These are phyloP conservation scores for Syrrhaptes paradoxus DNA, from an alignment of 2,113 vertebrate species.

Conservation along the genomic window DNA sequence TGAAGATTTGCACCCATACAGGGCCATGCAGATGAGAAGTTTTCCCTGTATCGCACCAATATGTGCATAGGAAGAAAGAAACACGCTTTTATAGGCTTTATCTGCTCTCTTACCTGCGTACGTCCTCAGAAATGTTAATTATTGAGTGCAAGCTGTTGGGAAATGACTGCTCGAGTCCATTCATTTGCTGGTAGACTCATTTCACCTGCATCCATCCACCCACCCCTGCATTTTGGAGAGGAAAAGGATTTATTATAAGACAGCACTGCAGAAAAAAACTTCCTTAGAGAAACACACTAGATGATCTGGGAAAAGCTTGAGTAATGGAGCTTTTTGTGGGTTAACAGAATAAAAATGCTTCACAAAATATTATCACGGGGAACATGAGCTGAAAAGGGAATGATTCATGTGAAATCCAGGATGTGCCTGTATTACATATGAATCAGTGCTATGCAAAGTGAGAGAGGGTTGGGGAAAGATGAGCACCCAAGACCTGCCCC, in stretches of 20 bases:
- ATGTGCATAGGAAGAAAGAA: fast-evolving
- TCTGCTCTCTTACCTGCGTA: background rate
- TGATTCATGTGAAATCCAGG: conserved; percentile 60
- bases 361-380: conserved; percentile 39
- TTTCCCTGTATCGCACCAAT: background rate
- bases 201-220: background rate
- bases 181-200: conserved; percentile 13
- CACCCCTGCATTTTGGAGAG: conserved; percentile 37
- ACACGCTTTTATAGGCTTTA: background rate
- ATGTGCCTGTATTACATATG: conserved; percentile 16
- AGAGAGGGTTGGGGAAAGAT: background rate
- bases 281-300: conserved; percentile 41
- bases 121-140: background rate
- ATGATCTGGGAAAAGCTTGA: conserved; percentile 56
- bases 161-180: background rate
- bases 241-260: conserved; percentile 40
- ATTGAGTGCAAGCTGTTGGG: background rate
- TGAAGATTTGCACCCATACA: too few species aligned
- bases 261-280: conserved; percentile 32
- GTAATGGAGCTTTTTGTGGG: conserved; percentile 59
- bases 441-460: conserved; percentile 35
- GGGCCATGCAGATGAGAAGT: background rate
- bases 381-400: conserved; percentile 46
- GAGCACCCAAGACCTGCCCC: background rate
- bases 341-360: conserved; percentile 57